Conservation (phyloP, 2,113 vertebrate genomes). For the Scolopax mira region DNA sequence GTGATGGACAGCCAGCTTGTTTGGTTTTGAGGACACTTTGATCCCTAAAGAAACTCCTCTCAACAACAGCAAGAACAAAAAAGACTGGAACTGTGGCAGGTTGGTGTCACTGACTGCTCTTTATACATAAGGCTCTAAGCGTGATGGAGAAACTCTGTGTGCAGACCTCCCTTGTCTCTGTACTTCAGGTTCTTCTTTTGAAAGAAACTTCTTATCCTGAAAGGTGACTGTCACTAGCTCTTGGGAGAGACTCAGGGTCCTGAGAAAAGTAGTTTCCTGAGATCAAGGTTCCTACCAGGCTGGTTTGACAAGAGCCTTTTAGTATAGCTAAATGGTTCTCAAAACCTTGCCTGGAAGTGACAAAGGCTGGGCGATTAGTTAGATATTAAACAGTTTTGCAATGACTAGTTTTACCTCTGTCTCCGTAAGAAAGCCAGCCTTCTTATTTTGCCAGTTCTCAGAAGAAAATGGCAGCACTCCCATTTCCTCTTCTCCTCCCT, state of each 20-base stretch:
- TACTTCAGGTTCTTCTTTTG: neutral
- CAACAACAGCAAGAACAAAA: neutral
- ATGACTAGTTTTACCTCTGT: constrained; percentile 48
- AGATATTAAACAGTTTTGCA: constrained; percentile 62
- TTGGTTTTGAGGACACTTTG: constrained; percentile 40
- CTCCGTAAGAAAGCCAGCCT: constrained; percentile 62
- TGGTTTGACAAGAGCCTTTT: neutral
- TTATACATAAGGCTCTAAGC: neutral
- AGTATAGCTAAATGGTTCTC: neutral
- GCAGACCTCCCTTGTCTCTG: neutral
- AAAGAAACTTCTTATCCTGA: neutral
- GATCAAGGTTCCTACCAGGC: neutral
- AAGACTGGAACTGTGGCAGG: neutral
- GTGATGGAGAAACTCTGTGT: neutral
- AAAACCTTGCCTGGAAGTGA: neutral
- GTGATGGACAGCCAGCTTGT: constrained; percentile 21
- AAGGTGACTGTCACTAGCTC: neutral
- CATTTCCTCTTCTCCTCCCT: constrained; percentile 45
- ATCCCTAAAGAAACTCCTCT: constrained; percentile 16
- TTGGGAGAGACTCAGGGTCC: neutral
- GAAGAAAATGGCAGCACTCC: constrained; percentile 52
- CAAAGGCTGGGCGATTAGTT: neutral
- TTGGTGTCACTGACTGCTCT: neutral
- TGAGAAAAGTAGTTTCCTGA: neutral
- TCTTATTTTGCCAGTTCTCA: constrained; percentile 56